phyloP scores from a whole-genome alignment of 2,797 vertebrate genomes.

The Enteromius viviparus region DNA sequence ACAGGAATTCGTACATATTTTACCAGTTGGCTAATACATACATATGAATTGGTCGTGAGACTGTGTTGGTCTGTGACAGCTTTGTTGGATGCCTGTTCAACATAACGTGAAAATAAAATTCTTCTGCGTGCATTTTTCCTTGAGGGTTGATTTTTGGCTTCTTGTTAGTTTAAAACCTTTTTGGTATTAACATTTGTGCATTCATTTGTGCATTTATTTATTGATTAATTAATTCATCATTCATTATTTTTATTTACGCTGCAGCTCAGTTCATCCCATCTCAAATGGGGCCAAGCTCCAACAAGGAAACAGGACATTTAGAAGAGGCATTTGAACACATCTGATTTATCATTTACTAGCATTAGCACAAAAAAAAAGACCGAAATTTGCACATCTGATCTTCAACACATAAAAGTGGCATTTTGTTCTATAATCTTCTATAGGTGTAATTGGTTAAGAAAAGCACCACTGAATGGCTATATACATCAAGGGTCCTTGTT shows the following conservation, averaged over 20 bases:
- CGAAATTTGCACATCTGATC: not conserved
- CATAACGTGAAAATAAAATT: not conserved
- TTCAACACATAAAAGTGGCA: not conserved
- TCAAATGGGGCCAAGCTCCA: not conserved
- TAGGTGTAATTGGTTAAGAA: not conserved
- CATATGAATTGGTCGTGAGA: too few relatives aligned
- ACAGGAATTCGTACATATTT: not conserved
- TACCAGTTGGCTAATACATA: too few relatives aligned
- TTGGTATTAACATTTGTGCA: not conserved
- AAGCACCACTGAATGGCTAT: not conserved
- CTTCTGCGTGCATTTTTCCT: not conserved
- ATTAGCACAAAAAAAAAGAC: not conserved
- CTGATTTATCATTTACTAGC: not conserved
- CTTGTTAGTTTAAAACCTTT: not conserved
- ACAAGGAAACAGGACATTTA: slow-evolving; percentile 5
- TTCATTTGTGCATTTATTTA: not conserved
- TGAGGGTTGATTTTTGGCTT: not conserved
- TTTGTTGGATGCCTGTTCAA: not conserved
- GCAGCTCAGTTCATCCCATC: not conserved
- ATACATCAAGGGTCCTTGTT: not conserved
- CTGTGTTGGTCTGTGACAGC: not conserved
- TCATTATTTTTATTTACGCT: not conserved
- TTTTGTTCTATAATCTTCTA: not conserved
- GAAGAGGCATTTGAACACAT: not conserved
- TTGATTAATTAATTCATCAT: not conserved